Conservation (phyloP, 2,797 vertebrate genomes). For the Sylvilagus floridanus region DNA sequence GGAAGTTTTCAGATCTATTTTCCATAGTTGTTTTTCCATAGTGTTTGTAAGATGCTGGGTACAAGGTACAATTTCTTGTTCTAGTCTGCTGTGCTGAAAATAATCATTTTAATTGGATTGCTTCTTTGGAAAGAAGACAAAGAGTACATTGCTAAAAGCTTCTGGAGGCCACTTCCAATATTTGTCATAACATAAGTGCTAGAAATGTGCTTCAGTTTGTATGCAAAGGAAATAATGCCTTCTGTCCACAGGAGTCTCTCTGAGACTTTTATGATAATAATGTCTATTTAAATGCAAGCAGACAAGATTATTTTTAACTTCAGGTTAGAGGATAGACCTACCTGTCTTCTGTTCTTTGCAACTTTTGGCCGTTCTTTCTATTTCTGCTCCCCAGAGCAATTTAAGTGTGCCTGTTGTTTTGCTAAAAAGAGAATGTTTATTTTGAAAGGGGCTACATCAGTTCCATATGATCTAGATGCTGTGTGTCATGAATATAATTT, state of each 20-base stretch:
- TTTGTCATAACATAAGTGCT: conserved; percentile 82
- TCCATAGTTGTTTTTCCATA: background rate
- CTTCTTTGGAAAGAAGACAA: conserved; percentile 82
- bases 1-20: conserved; percentile 59
- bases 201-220: conserved; percentile 74
- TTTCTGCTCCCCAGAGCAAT: conserved; percentile 19
- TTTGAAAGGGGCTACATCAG: background rate
- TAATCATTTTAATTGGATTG: conserved; percentile 81
- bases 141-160: conserved; percentile 81
- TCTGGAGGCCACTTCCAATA: conserved; percentile 77
- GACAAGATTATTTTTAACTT: conserved; percentile 71
- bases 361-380: background rate
- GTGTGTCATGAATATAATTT: background rate
- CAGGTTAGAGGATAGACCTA: conserved; percentile 13
- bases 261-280: conserved; percentile 58
- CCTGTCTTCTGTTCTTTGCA: conserved; percentile 22
- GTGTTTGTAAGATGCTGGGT: conserved; percentile 58
- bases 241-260: conserved; percentile 35
- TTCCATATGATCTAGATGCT: background rate
- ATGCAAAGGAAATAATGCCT: conserved; percentile 73
- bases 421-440: background rate
- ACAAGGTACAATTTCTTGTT: conserved; percentile 56
- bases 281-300: conserved; percentile 60
- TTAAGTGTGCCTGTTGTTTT: conserved; percentile 30
- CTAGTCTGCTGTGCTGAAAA: conserved; percentile 67